These are phyloP conservation scores for Phyto melanocephala DNA, from an alignment of 2,888 invertebrate species.

Conservation along the genomic window DNA sequence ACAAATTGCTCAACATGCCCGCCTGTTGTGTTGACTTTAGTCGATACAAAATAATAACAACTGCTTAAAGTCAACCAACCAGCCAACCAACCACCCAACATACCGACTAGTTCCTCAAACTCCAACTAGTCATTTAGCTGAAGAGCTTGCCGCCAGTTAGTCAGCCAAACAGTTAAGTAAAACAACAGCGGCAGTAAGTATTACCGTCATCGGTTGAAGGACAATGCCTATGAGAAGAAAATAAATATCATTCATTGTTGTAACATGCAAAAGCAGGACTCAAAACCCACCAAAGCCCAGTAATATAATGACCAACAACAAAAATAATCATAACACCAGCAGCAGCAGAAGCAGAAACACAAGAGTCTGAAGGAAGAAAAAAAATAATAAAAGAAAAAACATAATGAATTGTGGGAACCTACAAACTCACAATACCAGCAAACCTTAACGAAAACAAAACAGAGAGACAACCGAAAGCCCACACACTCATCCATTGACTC, in stretches of 20 bases:
- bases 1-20: conserved; percentile 65
- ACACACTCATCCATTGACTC: background rate
- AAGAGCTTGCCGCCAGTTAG: too few relatives aligned
- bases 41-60: conserved; percentile 59
- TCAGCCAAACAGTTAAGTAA: background rate
- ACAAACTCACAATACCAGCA: conserved; percentile 8
- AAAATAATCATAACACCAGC: background rate
- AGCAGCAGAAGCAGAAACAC: background rate
- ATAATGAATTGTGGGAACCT: conserved; percentile 23
- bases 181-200: conserved; percentile 2
- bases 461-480: background rate
- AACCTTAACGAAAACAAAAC: background rate
- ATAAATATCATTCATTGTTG: conserved; percentile 28
- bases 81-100: background rate
- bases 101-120: conserved; percentile 1
- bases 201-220: background rate
- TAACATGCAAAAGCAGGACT: conserved; percentile 8
- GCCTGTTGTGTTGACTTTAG: conserved; percentile 57
- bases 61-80: conserved; percentile 34
- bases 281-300: conserved; percentile 13
- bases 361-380: background rate
- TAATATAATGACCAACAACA: conserved; percentile 29
- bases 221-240: conserved; percentile 28
- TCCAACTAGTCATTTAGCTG: background rate
- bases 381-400: conserved; percentile 12